These are phyloP conservation scores for Ochropleura plecta DNA, from an alignment of 2,888 invertebrate species.

Conservation along the genomic window DNA sequence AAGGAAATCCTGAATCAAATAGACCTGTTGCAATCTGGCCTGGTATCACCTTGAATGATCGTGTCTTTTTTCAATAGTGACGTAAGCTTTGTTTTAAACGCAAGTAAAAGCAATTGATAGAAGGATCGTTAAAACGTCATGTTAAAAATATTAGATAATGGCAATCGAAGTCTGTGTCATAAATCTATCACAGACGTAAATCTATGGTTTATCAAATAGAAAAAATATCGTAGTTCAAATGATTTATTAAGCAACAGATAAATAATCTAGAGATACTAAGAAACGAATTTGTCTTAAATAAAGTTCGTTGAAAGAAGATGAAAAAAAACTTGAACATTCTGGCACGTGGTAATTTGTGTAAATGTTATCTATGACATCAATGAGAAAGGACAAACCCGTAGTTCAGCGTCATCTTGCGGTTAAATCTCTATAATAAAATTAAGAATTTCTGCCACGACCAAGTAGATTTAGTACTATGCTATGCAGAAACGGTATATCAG, in stretches of 20 bases:
- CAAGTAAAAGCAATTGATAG: constrained; percentile 27
- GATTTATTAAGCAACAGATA: constrained; percentile 12
- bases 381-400: not conserved
- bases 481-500: constrained; percentile 8
- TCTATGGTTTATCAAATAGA: constrained; percentile 24
- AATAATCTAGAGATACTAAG: not conserved
- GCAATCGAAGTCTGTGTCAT: constrained; percentile 32
- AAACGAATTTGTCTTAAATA: not conserved
- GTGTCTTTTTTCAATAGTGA: constrained; percentile 7
- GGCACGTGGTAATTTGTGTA: not conserved
- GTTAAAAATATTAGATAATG: constrained; percentile 29
- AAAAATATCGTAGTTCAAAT: constrained; percentile 13
- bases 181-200: constrained; percentile 43
- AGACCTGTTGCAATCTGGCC: constrained; percentile 22
- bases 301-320: not conserved
- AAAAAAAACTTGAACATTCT: not conserved
- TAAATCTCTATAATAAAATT: too few species aligned
- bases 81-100: constrained; percentile 14
- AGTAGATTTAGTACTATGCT: not conserved
- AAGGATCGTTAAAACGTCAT: constrained; percentile 27
- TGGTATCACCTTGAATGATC: constrained; percentile 32
- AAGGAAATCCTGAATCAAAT: constrained; percentile 49
- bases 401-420: too few species aligned
- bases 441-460: not conserved
- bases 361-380: not conserved